phyloP scores from a whole-genome alignment of 2,888 invertebrate species.

The Xestobium rufovillosum region DNA sequence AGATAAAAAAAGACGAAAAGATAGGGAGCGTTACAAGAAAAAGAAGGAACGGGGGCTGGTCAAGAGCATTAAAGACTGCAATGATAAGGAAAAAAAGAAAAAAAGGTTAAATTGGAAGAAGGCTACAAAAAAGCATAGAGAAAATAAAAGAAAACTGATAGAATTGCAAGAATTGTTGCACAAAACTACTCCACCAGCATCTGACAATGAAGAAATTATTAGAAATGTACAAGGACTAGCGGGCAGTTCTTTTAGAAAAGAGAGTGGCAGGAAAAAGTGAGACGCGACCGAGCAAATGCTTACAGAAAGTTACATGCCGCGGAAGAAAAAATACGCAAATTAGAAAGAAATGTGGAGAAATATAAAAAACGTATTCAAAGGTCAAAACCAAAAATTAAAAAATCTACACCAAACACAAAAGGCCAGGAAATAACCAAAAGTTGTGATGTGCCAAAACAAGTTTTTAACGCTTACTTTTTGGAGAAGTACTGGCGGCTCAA shows the following conservation, averaged over 20 bases:
- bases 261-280: neutral
- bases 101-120: conserved; percentile 9
- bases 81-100: conserved; percentile 6
- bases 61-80: conserved; percentile 3
- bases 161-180: neutral
- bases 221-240: conserved; percentile 1
- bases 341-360: conserved; percentile 1
- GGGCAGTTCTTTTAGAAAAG: too few species aligned
- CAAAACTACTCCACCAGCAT: neutral
- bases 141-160: conserved; percentile 2
- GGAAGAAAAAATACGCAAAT: neutral
- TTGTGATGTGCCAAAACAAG: conserved; percentile 6
- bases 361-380: neutral
- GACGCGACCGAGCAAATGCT: conserved; percentile 4
- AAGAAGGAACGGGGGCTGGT: conserved; percentile 12
- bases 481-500: conserved; percentile 12
- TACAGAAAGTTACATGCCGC: neutral
- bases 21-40: conserved; percentile 13
- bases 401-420: conserved; percentile 11
- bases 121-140: conserved; percentile 2
- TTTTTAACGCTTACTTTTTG: conserved; percentile 7
- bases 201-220: conserved; percentile 1
- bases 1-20: conserved; percentile 11
- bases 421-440: conserved; percentile 9
- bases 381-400: neutral